Evolutionary conservation across 2,113 vertebrate genomes (phyloP).

Genomic region (Cervus canadensis): DNA sequence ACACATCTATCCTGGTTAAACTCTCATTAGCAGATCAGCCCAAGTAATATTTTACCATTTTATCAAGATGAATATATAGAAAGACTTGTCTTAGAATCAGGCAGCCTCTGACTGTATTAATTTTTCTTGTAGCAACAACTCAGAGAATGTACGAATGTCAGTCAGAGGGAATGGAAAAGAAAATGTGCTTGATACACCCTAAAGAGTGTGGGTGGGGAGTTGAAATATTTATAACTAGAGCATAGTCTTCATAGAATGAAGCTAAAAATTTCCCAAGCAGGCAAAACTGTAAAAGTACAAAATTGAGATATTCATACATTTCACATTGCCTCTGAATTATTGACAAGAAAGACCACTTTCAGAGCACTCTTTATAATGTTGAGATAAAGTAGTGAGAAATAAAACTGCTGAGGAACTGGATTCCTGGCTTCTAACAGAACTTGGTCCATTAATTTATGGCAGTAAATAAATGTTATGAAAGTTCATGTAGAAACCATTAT

Average conservation of each 20-base stretch:
- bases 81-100: neutral
- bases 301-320: neutral
- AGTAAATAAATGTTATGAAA: constrained; percentile 84
- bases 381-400: constrained; percentile 59
- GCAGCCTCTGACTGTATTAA: neutral
- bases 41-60: neutral
- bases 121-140: constrained; percentile 1
- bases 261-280: constrained; percentile 10
- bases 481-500: constrained; percentile 79
- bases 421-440: constrained; percentile 58
- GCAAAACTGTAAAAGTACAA: constrained; percentile 38
- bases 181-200: constrained; percentile 36
- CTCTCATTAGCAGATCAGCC: neutral
- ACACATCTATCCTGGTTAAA: neutral
- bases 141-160: constrained; percentile 23
- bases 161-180: neutral
- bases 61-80: neutral
- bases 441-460: constrained; percentile 72
- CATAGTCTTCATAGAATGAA: neutral
- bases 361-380: constrained; percentile 50
- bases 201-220: neutral
- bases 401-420: constrained; percentile 47
- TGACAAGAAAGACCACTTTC: constrained; percentile 63
- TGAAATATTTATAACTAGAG: constrained; percentile 46
- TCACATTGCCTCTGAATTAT: constrained; percentile 23